Conservation (phyloP, 2,888 invertebrate species). For the Cenopis cana region DNA sequence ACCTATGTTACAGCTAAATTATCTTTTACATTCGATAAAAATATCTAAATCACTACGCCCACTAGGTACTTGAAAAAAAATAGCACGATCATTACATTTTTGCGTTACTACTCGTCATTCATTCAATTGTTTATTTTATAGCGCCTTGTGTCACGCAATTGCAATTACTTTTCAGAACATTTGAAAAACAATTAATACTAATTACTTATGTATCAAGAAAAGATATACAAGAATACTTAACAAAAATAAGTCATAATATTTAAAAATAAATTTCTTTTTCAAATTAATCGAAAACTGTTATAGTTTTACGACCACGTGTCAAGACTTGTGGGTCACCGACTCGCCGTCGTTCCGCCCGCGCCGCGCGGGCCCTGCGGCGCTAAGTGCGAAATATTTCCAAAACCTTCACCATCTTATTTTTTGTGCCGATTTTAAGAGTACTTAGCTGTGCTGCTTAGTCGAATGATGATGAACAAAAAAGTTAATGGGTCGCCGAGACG, state of each 20-base stretch:
- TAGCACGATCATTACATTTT: too few species aligned
- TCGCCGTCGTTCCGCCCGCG: conserved; percentile 45
- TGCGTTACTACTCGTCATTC: not conserved
- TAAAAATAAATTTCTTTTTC: too few species aligned
- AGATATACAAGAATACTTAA: too few species aligned
- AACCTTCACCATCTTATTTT: conserved; percentile 45
- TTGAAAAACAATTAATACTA: too few species aligned
- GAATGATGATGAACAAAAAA: conserved; percentile 56
- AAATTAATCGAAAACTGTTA: too few species aligned
- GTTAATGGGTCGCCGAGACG: conserved; percentile 56
- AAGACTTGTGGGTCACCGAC: conserved; percentile 49
- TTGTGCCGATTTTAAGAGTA: conserved; percentile 52
- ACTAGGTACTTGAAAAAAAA: not conserved
- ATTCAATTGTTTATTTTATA: not conserved
- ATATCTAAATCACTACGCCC: not conserved
- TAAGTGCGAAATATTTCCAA: conserved; percentile 63
- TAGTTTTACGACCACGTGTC: conserved; percentile 44
- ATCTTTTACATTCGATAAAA: not conserved
- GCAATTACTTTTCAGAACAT: conserved; percentile 13
- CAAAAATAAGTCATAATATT: too few species aligned
- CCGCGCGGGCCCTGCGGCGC: conserved; percentile 43
- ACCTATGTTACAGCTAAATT: not conserved
- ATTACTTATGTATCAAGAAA: too few species aligned
- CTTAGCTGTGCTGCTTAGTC: conserved; percentile 50
- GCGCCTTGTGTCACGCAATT: conserved; percentile 16